Base-by-base conservation (phyloP, 2,888 invertebrate genomes). In the Diarsia dahlii region DNA sequence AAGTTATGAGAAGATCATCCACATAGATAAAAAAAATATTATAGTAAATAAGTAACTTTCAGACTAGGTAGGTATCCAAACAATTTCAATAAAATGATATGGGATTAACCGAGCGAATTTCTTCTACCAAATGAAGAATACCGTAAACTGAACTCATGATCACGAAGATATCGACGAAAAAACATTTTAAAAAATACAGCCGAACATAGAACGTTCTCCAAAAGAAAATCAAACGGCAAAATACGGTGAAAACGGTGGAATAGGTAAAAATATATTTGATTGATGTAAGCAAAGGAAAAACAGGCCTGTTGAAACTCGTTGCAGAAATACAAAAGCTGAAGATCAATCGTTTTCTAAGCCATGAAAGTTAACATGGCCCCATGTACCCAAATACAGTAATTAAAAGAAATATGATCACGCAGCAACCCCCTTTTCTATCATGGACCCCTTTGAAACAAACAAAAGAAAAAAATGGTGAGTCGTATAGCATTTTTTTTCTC, bases 401-500 rank as follows among this genome's bases (percentile, higher is more conserved):
- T 56, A 50, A 39, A 60, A 77, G 45, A 52, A 67, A 82, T 52
- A 72, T 45, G 45, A 68, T 65, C 58, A 46, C 13, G 28, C 45
- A 15, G 9, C 63, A 74, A 80, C 69, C 81, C 81, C 71, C 56
- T 5, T 63, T 54, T 50, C 20, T 3, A 62, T 28, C 48, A 54
- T 23, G n/a, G 46, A 52, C 75, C 54, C 67, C 67, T 73, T 84
- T 62, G 12, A 72, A 46, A 56, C 48, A 64, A 62, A 71, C 46
- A 82, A 80, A 75, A 76, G 64, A 39, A 80, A 73, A 48, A 23
- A 71, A 23, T 9, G 34, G n/a, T 46, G 56, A 78, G 34, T 56
- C 71, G 50, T 48, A 66, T 12, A 34, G 28, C 3, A 28, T 34
- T 63, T 79, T 82, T 28, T 81, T 84, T 56, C 66, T 60, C 68